Evolutionary conservation across 2,888 invertebrate genomes (phyloP), one percentile per base, ranked within the genome.

Genomic region (Polymixis lichenea): DNA sequence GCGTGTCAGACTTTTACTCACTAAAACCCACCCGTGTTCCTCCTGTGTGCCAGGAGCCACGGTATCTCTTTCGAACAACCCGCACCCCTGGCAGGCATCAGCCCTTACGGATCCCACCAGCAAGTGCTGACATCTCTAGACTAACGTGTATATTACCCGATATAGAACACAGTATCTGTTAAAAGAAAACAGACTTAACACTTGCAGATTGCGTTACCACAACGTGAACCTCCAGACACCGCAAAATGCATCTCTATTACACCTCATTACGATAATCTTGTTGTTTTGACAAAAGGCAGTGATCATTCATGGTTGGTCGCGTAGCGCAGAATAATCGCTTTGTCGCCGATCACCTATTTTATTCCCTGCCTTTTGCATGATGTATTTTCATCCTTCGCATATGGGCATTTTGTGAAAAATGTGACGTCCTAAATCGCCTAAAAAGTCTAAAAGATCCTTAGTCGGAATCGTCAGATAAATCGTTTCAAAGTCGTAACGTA

Each of bases 361-460:
- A 64, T 62, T 46, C 13, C n/a, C 17, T 38, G 11, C 49, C 9
- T 60, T 32, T 49, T 0, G 0, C 38, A 25, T 19, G 22, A 61
- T 61, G 49, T 28, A 75, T 58, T 76, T 76, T 51, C 13, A 64
- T 56, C 22, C 6, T 7, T 25, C 22, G 32, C 15, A 51, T 56
- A 67, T 15, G n/a, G 43, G 38, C 22, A 73, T 78, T 78, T 79
- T 66, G 17, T 64, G 51, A 78, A 78, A 78, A 56, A 67, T 78
- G 46, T 62, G 25, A 22, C 32, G 25, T 13, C n/a, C 17, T 25
- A 69, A 80, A 80, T 79, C 53, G 60, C 69, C 58, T 69, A 46
- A 75, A 66, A 56, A 70, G 51, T 69, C 69, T 60, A 64, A 80
- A 80, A 66, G 53, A 75, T 80, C 80, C 65, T 75, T 80, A 69